These are phyloP conservation scores for Saimiri boliviensis DNA, from an alignment of 2,113 vertebrate species.

Conservation along the genomic window DNA sequence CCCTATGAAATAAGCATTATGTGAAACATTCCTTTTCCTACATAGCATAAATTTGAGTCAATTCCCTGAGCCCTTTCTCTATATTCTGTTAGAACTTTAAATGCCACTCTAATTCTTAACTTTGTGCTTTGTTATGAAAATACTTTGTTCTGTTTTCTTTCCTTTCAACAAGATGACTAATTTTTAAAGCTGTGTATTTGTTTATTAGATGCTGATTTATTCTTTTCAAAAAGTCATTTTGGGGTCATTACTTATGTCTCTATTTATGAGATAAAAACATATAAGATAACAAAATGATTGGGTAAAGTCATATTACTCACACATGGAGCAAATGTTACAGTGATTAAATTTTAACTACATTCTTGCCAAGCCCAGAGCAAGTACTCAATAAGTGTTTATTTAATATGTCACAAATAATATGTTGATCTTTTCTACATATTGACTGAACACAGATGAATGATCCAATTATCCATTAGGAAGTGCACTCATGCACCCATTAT, in stretches of 20 bases:
- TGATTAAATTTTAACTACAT: slow-evolving; percentile 34
- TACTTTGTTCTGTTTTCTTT: slow-evolving; percentile 8
- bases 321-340: neutral
- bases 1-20: neutral
- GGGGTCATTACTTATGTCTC: neutral
- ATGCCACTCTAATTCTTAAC: neutral
- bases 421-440: neutral
- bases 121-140: neutral
- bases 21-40: neutral
- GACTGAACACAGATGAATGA: neutral
- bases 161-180: neutral
- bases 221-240: slow-evolving; percentile 24
- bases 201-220: slow-evolving; percentile 30
- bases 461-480: slow-evolving; percentile 16
- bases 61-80: neutral
- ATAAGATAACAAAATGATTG: neutral
- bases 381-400: slow-evolving; percentile 7
- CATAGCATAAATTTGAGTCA: neutral
- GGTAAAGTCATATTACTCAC: neutral
- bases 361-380: slow-evolving; percentile 5
- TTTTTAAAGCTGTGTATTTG: neutral
- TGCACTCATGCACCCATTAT: neutral
- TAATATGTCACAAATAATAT: neutral
- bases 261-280: neutral
- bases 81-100: neutral